Base-by-base conservation (phyloP, 2,888 invertebrate genomes). In the Habroteleia sp. region DNA sequence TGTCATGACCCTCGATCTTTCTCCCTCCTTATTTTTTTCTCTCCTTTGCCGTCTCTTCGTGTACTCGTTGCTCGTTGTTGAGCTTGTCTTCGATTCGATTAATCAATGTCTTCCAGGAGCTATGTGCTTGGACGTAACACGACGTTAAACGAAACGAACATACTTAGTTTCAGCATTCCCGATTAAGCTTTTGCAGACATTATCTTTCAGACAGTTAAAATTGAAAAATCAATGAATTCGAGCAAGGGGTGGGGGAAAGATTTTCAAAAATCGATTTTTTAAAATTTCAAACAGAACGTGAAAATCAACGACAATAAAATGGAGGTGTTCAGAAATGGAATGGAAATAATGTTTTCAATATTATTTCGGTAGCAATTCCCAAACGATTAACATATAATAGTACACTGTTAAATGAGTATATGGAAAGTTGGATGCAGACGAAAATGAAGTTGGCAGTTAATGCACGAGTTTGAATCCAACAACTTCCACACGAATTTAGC, bases 1-100 rank as follows among this genome's bases (percentile, higher is more conserved):
- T 78, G 79, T 82, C 81, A 72, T 46, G 80, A 81, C 81, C 83
- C 72, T 63, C 60, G 63, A 63, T 65, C 68, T 65, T 63, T 60
- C 37, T 8, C 35, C 37, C 60, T 17, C 37, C 8, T 4, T 5
- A 5, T 52, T 39, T 41, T 27, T 42, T 33, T 25, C 8, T 42
- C 16, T 33, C 29, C 20, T 62, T 52, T 27, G 50, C 42, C 42
- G n/a, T 52, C 42, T 31, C 48, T 20, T 37, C 42, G 58, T 23
- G 10, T 7, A 39, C 39, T 62, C 62, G 50, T 50, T 16, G 35
- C 48, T 25, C 50, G 68, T 48, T 68, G 33, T 58, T 69, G 39
- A 25, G 35, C 44, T 54, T 50, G 48, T 69, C 68, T 68, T 68
- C 68, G 63, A 68, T 63, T 66, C 68, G 68, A 74, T 74, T 68